Base-by-base conservation (phyloP, 2,113 vertebrate genomes). In the Hemicordylus capensis region DNA sequence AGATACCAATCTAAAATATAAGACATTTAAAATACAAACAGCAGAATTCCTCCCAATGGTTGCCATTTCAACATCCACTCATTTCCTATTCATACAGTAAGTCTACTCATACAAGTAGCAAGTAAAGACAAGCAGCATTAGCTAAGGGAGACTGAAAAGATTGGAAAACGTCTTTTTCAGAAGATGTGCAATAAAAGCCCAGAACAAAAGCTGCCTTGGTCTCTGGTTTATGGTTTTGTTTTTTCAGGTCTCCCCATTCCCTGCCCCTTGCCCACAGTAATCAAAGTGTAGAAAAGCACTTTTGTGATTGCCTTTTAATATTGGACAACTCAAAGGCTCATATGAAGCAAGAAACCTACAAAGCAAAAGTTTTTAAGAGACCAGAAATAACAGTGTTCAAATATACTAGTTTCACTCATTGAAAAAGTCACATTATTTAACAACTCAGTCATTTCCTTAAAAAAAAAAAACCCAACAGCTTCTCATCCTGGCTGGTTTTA, bases 121-220 rank as follows among this genome's bases (percentile, higher is more conserved):
- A 9, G 34, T 89, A 66, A 77, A 88, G n/a, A 34, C 37, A 87
- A 76, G 54, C 26, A 91, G 73, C 82, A 83, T 87, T 75, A 75
- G 1, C 12, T 85, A 24, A 44, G 70, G 2, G 2, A 22, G 28
- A 81, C 11, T 56, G 56, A 87, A 80, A 9, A 88, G n/a, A 4
- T n/a, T 73, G 88, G 70, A 81, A 85, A 86, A n/a, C 15, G 31
- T 42, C 74, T 86, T 75, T 91, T 75, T 76, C 72, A 73, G 75
- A 34, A 48, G 31, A 46, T 24, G 8, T 66, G 48, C 11, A 75
- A 84, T 81, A 93, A 90, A 89, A 39, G 42, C 4, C 76, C 69
- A 66, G 37, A 82, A 73, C 80, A 87, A 72, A 84, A 58, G 81
- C 4, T 73, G 76, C 69, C 85, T 80, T 44, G 7, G 67, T 54